These are phyloP conservation scores for Drosophila mayaguana DNA, from an alignment of 2,888 invertebrate genomes.

Conservation along the genomic window DNA sequence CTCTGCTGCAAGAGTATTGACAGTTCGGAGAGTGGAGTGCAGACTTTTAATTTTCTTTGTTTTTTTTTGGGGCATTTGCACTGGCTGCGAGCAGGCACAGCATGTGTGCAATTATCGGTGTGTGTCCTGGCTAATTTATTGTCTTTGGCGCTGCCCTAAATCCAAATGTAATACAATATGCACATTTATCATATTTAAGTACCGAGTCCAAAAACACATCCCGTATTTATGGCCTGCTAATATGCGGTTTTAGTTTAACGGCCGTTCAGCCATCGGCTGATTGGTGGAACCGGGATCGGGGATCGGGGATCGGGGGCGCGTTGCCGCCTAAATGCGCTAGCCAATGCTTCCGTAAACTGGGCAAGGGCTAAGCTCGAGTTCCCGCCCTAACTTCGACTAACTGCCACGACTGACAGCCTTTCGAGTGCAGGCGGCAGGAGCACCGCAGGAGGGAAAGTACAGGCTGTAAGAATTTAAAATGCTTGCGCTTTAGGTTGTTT, in stretches of 20 bases:
- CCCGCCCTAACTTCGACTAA: constrained; percentile 8
- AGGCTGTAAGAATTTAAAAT: constrained; percentile 61
- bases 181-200: constrained; percentile 78
- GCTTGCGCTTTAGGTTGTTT: constrained; percentile 60
- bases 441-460: constrained; percentile 42
- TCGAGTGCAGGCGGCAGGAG: constrained; percentile 18
- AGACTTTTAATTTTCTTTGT: background rate
- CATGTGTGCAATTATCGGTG: constrained; percentile 73
- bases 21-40: background rate
- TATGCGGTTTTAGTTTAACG: constrained; percentile 75
- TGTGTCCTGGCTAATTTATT: constrained; percentile 72
- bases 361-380: constrained; percentile 20
- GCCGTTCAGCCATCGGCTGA: constrained; percentile 1
- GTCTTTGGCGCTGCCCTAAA: constrained; percentile 73
- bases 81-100: constrained; percentile 47
- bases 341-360: constrained; percentile 15
- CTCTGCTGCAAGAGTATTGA: constrained; percentile 11
- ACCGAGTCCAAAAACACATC: constrained; percentile 66
- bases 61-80: constrained; percentile 21
- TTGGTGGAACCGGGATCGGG: too few species aligned
- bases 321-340: constrained; percentile 6
- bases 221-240: constrained; percentile 77
- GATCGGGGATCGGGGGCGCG: constrained; percentile 8
- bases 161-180: constrained; percentile 75
- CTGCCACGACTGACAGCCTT: constrained; percentile 24